Percentiles rank a stretch among this genome's conserved stretches.
These are phyloP conservation scores for Drosophila kanapiae DNA, from an alignment of 1,140 invertebrate species.

Conservation along the genomic window DNA sequence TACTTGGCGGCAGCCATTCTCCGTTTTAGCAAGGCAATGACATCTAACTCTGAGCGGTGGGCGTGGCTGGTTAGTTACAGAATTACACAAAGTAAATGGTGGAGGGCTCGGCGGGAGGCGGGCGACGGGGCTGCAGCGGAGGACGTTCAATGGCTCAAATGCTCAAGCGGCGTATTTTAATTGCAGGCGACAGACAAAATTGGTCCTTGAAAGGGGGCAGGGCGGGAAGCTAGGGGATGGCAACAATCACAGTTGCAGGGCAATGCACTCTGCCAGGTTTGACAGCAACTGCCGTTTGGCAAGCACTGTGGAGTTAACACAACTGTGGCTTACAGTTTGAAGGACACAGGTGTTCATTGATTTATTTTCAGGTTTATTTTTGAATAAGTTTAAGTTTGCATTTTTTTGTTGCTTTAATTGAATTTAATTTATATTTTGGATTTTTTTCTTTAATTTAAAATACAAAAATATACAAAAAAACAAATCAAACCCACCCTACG, in stretches of 20 bases:
- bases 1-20: not conserved
- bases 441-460: too few species aligned
- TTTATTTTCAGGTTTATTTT: not conserved
- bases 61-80: conserved; percentile 52
- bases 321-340: not conserved
- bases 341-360: not conserved
- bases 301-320: not conserved
- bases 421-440: too few species aligned
- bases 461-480: too few species aligned
- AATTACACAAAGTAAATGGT: conserved; percentile 9
- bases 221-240: not conserved
- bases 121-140: conserved; percentile 5
- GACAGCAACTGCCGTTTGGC: not conserved
- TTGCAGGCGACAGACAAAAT: conserved; percentile 72
- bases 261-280: conserved; percentile 22
- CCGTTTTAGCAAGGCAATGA: conserved; percentile 28
- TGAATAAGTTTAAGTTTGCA: rapidly evolving
- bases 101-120: conserved; percentile 18
- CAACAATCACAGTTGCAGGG: conserved; percentile 12
- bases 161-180: conserved; percentile 66
- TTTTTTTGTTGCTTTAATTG: not conserved
- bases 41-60: conserved; percentile 55
- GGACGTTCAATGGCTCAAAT: conserved; percentile 39
- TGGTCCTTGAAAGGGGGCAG: conserved; percentile 15
- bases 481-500: too few species aligned